phyloP scores from a whole-genome alignment of 1,140 invertebrate species.

The Forficula auricularia region DNA sequence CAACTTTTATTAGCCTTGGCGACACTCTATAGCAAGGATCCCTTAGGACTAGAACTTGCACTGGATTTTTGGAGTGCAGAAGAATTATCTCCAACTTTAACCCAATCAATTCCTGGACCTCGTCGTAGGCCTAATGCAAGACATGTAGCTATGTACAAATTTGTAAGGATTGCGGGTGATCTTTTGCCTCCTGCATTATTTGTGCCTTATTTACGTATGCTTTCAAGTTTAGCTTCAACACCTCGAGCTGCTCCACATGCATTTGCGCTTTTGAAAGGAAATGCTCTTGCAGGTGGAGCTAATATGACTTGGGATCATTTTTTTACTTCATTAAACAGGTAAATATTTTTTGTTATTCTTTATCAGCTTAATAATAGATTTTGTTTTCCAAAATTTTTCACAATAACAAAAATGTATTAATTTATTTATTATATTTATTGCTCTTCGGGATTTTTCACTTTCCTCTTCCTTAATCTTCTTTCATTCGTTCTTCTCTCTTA shows the following conservation, averaged over 20 bases:
- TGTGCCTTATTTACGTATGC: slow-evolving; percentile 72
- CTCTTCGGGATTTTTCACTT: too few species aligned
- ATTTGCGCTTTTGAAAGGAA: slow-evolving; percentile 70
- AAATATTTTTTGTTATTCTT: slow-evolving; percentile 29
- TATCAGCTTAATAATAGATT: too few species aligned
- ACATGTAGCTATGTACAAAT: slow-evolving; percentile 73
- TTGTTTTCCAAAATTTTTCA: too few species aligned
- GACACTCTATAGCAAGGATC: slow-evolving; percentile 58
- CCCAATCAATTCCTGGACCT: too few species aligned
- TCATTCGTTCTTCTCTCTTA: too few species aligned
- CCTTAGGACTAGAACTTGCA: slow-evolving; percentile 46
- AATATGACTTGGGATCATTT: slow-evolving; percentile 74
- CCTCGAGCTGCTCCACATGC: slow-evolving; percentile 55
- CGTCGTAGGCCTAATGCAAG: slow-evolving; percentile 21
- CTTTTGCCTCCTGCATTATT: slow-evolving; percentile 69
- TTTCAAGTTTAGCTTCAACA: slow-evolving; percentile 60
- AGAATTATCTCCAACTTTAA: slow-evolving; percentile 10
- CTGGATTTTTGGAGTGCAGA: slow-evolving; percentile 70
- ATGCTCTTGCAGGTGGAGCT: slow-evolving; percentile 28
- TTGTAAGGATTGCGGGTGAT: slow-evolving; percentile 73
- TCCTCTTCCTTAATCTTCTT: too few species aligned
- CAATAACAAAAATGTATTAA: too few species aligned
- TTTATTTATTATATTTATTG: too few species aligned
- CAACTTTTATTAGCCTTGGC: slow-evolving; percentile 60
- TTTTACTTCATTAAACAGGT: slow-evolving; percentile 65